Conservation (phyloP, 2,888 invertebrate genomes). For the Xanthorhoe spadicearia region DNA sequence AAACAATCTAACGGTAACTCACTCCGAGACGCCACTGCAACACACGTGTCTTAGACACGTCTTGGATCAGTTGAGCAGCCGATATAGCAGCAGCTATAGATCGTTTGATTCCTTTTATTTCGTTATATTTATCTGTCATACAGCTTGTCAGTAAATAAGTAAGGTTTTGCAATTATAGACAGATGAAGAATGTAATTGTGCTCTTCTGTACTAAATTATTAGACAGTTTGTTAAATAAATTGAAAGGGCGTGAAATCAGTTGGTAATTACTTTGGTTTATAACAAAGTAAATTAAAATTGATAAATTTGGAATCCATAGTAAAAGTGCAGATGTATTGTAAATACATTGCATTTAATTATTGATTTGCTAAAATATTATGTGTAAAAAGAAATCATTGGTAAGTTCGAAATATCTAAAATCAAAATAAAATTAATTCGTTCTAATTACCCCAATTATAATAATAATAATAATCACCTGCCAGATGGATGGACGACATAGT, state of each 20-base stretch:
- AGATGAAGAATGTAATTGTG: conserved; percentile 20
- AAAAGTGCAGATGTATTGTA: neutral
- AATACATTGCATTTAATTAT: no score
- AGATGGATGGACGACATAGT: no score
- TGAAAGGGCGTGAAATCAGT: conserved; percentile 16
- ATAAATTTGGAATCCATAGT: neutral
- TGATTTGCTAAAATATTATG: no score
- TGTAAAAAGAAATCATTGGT: no score
- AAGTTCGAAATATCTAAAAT: no score
- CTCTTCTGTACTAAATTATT: conserved; percentile 16
- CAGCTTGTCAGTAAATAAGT: neutral
- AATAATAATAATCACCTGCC: no score
- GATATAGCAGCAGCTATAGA: no score
- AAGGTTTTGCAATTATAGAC: conserved; percentile 10
- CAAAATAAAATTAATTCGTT: no score
- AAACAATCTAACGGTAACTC: no score
- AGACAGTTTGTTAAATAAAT: conserved; percentile 13
- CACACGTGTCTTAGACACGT: no score
- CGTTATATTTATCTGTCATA: neutral
- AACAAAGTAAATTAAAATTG: neutral
- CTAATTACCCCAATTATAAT: no score
- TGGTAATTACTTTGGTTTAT: neutral
- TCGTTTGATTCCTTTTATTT: neutral
- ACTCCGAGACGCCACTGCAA: no score
- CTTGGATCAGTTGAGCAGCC: neutral